Evolutionary conservation across 2,888 invertebrate species (phyloP), one percentile per base, ranked within the genome.

Genomic region (Microdon myrmicae): DNA sequence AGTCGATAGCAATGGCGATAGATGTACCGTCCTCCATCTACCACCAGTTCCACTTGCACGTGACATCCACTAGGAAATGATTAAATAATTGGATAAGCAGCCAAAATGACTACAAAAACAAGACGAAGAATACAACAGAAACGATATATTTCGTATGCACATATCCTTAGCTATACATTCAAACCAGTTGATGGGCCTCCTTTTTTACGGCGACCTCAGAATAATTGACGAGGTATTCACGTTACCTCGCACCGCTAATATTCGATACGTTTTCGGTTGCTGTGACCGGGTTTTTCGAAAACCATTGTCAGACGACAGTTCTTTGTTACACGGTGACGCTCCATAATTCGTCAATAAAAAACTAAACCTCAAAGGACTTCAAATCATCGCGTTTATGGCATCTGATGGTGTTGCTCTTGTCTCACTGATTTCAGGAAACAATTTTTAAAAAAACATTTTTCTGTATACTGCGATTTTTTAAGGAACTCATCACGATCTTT

Each of bases 311-410:
- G 12, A 20, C 12, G 22, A 44, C 38, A 23, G 55, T 16, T 23
- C n/a, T n/a, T n/a, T n/a, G n/a, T n/a, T n/a, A n/a, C 56, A 32
- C 35, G 41, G 17, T 51, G 35, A 51, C 41, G 22, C 38, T 47
- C 37, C 61, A 56, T 56, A 38, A 58, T 58, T 41, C 58, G 45
- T 64, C 64, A 64, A 64, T 64, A 64, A 64, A 64, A 58, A 64
- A 64, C 58, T 64, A 53, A 64, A 56, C 55, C 60, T 28, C 43
- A 55, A 32, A 60, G 61, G 49, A 64, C 51, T 47, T n/a, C 17
- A 14, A 14, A 39, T 49, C 34, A 10, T 13, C 25, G 54, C 41
- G 56, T 64, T 64, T 64, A 58, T 53, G 64, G 49, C 38, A 34
- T 31, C 34, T 37, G 26, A 31, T 19, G 49, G 37, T 41, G 31